Evolutionary conservation across 2,888 invertebrate genomes (phyloP).

Genomic region (Aromia moschata): DNA sequence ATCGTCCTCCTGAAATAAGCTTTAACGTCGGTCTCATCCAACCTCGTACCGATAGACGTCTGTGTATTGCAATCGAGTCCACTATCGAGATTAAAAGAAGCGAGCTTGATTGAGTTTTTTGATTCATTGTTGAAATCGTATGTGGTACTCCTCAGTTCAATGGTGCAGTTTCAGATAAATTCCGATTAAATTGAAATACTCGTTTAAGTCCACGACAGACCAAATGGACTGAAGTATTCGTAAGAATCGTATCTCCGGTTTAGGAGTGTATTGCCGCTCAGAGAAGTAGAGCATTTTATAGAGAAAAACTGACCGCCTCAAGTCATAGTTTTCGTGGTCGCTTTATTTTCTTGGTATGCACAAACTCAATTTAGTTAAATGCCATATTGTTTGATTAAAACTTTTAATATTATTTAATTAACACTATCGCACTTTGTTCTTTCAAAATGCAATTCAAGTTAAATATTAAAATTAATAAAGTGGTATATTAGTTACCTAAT

Average conservation of each 20-base stretch:
- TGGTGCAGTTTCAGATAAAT: constrained; percentile 7
- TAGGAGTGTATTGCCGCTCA: no score
- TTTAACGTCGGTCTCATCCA: background rate
- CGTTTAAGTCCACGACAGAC: constrained; percentile 10
- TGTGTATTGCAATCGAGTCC: constrained; percentile 7
- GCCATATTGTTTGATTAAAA: no score
- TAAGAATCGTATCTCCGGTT: background rate
- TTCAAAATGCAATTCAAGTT: no score
- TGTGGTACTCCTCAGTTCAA: constrained; percentile 14
- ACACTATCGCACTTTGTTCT: no score
- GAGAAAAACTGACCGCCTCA: no score
- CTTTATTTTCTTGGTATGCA: no score
- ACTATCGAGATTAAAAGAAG: constrained; percentile 23
- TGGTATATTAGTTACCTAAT: no score
- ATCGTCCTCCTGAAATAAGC: background rate
- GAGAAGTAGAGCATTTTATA: no score
- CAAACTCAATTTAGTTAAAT: no score
- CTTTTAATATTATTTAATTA: no score
- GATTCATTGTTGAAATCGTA: constrained; percentile 17
- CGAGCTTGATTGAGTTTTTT: constrained; percentile 10
- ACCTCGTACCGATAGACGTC: background rate
- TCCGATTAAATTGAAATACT: constrained; percentile 13
- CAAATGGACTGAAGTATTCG: background rate
- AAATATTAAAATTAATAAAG: no score
- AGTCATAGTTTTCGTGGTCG: no score